Evolutionary conservation across 2,888 invertebrate genomes (phyloP).

Genomic region (Orthosia incerta): DNA sequence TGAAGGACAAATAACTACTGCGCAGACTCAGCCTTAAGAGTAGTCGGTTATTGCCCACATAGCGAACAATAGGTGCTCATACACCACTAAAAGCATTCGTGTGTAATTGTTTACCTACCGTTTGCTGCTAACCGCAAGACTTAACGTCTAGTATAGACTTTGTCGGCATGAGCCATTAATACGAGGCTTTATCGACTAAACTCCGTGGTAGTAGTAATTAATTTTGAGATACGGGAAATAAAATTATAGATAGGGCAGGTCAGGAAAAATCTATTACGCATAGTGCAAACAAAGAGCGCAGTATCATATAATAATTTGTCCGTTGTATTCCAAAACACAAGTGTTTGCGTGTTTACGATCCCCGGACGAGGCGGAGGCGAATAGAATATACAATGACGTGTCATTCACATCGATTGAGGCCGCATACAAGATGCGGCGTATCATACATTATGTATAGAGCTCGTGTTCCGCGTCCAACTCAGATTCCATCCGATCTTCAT

Average conservation of each 20-base stretch:
- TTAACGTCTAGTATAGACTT: conserved; percentile 65
- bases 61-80: conserved; percentile 80
- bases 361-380: conserved; percentile 85
- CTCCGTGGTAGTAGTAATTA: conserved; percentile 6
- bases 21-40: conserved; percentile 68
- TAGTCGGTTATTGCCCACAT: conserved; percentile 71
- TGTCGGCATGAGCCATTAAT: conserved; percentile 58
- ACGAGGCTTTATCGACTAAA: conserved; percentile 36
- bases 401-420: conserved; percentile 89
- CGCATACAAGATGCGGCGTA: conserved; percentile 85
- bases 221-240: conserved; percentile 9
- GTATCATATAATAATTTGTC: conserved; percentile 75
- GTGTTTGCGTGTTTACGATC: conserved; percentile 88
- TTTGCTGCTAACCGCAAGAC: conserved; percentile 73
- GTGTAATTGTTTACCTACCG: conserved; percentile 80
- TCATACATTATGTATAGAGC: conserved; percentile 85
- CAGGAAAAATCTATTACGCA: conserved; percentile 16
- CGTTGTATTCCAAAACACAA: conserved; percentile 84
- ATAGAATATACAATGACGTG: conserved; percentile 90
- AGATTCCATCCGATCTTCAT: conserved; percentile 75
- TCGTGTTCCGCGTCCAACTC: conserved; percentile 80
- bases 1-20: conserved; percentile 68
- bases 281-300: conserved; percentile 43
- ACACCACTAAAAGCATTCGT: conserved; percentile 78
- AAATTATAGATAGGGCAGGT: not conserved